Evolutionary conservation across 2,888 invertebrate genomes (phyloP), one percentile per base, ranked within the genome.

Genomic region (Luffia ferchaultella): DNA sequence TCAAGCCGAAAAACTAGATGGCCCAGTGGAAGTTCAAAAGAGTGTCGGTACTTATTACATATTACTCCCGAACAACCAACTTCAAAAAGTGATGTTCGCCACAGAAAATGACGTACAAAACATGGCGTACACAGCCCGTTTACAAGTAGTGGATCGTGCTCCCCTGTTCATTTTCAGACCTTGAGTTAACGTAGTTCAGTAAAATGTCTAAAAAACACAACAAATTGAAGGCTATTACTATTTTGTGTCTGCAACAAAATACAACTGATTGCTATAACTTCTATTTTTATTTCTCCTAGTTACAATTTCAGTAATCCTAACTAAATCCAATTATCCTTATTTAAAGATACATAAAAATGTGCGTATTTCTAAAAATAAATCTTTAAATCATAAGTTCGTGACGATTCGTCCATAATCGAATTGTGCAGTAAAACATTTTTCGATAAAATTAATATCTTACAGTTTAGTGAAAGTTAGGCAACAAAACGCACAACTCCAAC

Each of bases 1-100:
- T 53, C 65, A 72, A 53, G 68, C 70, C 0, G 79, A 80, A 54
- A 70, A 57, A 18, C 48, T 80, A 5, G 47, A 41, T 16, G 67
- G 79, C 41, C 69, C 77, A 7, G 70, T 82, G 1, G 78, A 85
- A 44, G 72, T 79, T 0, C 71, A 73, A 55, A 74, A 73, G 59
- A 88, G 88, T 43, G 71, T 74, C 20, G 89, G 89, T 2, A 76
- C 86, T 15, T 90, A 90, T 66, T 90, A 85, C 63, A 76, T 90
- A 2, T 78, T 89, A 41, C 77, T 90, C 55, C 89, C 89, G 0
- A 87, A 85, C 55, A 89, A 90, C 2, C 76, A 86, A 53, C 69
- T 90, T 20, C 90, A 90, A 61, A 86, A 82, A 53, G 86, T 89
- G 20, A 76, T 80, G 53, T 88, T 88, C 60, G 70, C 83, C 52